Evolutionary conservation across 2,797 vertebrate genomes (phyloP), one percentile per base, ranked within the genome.

Genomic region (Dermochelys coriacea): DNA sequence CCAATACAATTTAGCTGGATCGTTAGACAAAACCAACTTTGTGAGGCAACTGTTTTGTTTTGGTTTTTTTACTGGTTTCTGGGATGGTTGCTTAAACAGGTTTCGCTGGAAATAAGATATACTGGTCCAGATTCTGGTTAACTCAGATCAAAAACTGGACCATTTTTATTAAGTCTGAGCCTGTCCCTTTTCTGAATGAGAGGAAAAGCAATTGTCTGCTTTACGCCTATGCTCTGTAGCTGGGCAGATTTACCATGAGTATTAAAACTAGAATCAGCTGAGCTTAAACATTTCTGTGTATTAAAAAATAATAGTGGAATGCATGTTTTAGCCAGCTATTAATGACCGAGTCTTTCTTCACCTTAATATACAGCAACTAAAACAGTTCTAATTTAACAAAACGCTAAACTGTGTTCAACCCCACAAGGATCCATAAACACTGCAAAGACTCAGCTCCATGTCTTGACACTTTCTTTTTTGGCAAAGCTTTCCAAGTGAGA

Each of bases 141-240:
- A 87, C 61, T 2, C 52, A 91, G 68, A 79, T 79, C n/a, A 91
- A 74, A 45, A 91, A 88, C 94, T 93, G 41, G 68, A 80, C 50
- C 78, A 41, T 61, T 88, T 84, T 80, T 47, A 52, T n/a, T 21
- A 88, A 95, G 68, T 27, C 80, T 51, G 10, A 91, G 64, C 12
- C 51, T 80, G 4, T 23, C 37, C 25, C 45, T 71, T 27, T 86
- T 94, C 12, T 85, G 47, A 84, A 93, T 85, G 59, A 27, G 80
- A 77, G 86, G 86, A 83, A 81, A 84, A 12, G 7, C 29, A 77
- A 52, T 83, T 34, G 86, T 47, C 78, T 78, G 12, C 12, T 86
- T 89, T 31, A 55, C 34, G 55, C 47, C 64, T n/a, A 78, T 71
- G 37, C 41, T 82, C 54, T 27, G 14, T 23, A 23, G 25, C 9